Evolutionary conservation across 2,888 invertebrate species (phyloP).

Genomic region (Trichogramma dendrolimi): DNA sequence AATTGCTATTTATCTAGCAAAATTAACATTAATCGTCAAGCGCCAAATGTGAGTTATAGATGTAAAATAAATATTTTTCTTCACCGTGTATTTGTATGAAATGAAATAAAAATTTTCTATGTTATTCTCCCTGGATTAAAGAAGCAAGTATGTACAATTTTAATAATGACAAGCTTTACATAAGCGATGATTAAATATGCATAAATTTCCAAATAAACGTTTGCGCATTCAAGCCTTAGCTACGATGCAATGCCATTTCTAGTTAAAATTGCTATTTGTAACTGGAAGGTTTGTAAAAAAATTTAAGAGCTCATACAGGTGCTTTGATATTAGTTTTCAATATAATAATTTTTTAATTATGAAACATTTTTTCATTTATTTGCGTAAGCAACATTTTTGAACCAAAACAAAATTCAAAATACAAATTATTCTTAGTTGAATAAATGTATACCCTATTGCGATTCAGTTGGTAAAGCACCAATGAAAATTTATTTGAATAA

Average conservation of each 20-base stretch:
- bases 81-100: not conserved
- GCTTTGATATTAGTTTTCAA: too few species aligned
- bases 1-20: conserved; percentile 25
- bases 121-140: conserved; percentile 14
- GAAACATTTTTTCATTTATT: too few species aligned
- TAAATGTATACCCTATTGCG: too few species aligned
- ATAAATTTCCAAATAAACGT: conserved; percentile 15
- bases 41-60: conserved; percentile 19
- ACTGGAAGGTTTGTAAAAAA: conserved; percentile 24
- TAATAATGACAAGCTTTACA: conserved; percentile 22
- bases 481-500: too few species aligned
- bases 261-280: conserved; percentile 24
- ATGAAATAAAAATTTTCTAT: conserved; percentile 11
- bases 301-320: too few species aligned
- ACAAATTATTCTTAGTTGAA: too few species aligned
- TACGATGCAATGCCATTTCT: conserved; percentile 28
- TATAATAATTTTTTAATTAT: not conserved
- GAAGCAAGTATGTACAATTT: conserved; percentile 14
- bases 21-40: conserved; percentile 2
- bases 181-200: conserved; percentile 12
- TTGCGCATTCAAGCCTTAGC: conserved; percentile 27
- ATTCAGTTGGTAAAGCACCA: too few species aligned
- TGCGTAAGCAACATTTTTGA: too few species aligned
- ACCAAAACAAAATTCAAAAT: too few species aligned
- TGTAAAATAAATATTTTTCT: conserved; percentile 20